Conservation (phyloP, 2,113 vertebrate species). For the Herpailurus yagouaroundi region DNA sequence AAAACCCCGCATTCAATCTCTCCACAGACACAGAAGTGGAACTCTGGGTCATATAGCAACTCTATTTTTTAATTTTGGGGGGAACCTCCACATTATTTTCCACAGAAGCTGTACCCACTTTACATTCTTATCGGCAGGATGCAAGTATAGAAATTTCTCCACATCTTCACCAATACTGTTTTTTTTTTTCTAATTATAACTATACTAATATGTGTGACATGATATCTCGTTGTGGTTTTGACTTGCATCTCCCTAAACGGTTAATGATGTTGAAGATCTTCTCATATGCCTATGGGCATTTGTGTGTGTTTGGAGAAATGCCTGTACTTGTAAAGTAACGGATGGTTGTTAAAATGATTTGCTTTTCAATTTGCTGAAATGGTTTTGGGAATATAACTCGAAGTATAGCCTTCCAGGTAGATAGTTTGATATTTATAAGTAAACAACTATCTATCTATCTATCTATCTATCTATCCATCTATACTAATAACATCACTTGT, state of each 20-base stretch:
- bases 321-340: background rate
- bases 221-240: background rate
- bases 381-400: background rate
- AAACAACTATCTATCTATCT: background rate
- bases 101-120: background rate
- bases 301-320: background rate
- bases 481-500: background rate
- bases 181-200: background rate
- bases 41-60: background rate
- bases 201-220: background rate
- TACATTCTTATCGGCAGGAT: background rate
- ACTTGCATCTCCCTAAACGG: background rate
- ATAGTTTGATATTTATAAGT: background rate
- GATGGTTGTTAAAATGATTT: background rate
- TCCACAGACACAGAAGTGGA: background rate
- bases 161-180: background rate
- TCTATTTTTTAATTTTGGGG: background rate
- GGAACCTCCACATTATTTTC: background rate
- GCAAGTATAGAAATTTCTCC: background rate
- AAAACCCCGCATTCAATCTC: background rate
- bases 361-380: background rate
- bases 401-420: background rate
- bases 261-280: background rate
- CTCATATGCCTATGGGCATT: background rate
- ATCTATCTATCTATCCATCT: background rate